These are phyloP conservation scores for Mirounga angustirostris DNA, from an alignment of 2,113 vertebrate genomes.

Conservation along the genomic window DNA sequence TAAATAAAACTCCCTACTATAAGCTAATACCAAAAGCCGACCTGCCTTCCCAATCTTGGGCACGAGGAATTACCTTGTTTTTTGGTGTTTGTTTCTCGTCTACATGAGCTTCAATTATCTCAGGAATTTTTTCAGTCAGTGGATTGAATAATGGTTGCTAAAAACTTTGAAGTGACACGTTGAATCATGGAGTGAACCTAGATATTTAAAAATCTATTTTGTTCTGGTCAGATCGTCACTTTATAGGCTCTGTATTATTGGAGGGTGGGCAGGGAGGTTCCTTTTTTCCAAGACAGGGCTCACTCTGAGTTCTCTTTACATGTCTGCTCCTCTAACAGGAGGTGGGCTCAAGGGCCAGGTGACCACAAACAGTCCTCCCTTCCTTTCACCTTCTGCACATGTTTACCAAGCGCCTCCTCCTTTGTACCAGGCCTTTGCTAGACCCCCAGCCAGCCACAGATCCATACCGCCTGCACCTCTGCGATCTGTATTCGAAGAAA, in stretches of 20 bases:
- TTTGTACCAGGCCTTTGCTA: background rate
- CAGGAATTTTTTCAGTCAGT: background rate
- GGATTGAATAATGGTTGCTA: background rate
- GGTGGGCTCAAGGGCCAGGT: background rate
- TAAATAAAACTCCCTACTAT: background rate
- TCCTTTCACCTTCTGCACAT: background rate
- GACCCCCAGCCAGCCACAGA: background rate
- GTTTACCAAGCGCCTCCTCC: background rate
- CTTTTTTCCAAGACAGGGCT: background rate
- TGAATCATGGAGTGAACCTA: background rate
- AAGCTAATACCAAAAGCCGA: background rate
- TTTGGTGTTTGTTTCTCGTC: background rate
- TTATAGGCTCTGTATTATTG: background rate
- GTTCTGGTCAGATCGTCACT: background rate
- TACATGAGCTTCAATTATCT: background rate
- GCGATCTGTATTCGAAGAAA: background rate
- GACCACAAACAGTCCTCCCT: background rate
- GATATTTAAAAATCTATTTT: background rate
- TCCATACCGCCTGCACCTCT: accelerated
- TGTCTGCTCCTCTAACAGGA: background rate
- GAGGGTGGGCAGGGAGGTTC: background rate
- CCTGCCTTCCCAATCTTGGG: background rate
- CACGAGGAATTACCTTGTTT: background rate
- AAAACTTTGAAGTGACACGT: background rate
- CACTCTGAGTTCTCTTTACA: background rate